A percentile compares a stretch with the other conserved stretches of the same genome.
phyloP scores from a whole-genome alignment of 2,797 vertebrate species.

The Syngnathus rostellatus region DNA sequence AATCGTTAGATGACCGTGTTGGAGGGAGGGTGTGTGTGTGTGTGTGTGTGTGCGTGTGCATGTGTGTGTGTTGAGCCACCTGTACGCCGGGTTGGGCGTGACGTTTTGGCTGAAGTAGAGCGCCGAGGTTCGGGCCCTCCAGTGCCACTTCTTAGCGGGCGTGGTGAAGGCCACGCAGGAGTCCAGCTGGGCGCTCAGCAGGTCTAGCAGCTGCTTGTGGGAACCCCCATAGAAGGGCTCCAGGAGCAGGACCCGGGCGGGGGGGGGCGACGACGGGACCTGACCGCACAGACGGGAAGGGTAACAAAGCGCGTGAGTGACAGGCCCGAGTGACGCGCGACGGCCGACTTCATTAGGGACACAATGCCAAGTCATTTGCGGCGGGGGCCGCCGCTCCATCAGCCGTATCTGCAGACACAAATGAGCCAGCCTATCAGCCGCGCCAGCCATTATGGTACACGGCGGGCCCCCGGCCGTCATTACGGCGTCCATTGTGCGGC shows the following conservation, averaged over 20 bases:
- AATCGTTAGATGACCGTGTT: too few relatives aligned
- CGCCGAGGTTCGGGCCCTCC: constrained; percentile 85
- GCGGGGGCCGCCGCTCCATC: background rate
- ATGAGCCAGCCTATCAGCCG: background rate
- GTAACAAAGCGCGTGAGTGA: background rate
- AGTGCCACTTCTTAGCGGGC: constrained; percentile 95
- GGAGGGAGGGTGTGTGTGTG: too few relatives aligned
- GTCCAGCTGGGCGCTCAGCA: constrained; percentile 70
- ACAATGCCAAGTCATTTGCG: constrained; percentile 4
- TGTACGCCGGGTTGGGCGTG: constrained; percentile 72
- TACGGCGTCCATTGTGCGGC: background rate
- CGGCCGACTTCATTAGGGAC: background rate
- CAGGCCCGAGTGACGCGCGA: background rate
- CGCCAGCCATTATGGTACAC: background rate
- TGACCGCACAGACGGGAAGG: constrained; percentile 8
- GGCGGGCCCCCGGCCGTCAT: background rate
- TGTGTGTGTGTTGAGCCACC: constrained; percentile 71
- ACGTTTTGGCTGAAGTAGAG: constrained; percentile 83
- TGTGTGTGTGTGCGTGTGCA: too few relatives aligned
- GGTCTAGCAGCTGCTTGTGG: constrained; percentile 86
- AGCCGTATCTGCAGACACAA: background rate
- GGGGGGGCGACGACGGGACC: background rate
- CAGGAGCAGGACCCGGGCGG: constrained; percentile 68
- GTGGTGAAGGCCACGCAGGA: constrained; percentile 73
- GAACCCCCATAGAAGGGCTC: constrained; percentile 92